Conservation (phyloP, 1,140 invertebrate species). For the Drosophila lacteicornis region DNA sequence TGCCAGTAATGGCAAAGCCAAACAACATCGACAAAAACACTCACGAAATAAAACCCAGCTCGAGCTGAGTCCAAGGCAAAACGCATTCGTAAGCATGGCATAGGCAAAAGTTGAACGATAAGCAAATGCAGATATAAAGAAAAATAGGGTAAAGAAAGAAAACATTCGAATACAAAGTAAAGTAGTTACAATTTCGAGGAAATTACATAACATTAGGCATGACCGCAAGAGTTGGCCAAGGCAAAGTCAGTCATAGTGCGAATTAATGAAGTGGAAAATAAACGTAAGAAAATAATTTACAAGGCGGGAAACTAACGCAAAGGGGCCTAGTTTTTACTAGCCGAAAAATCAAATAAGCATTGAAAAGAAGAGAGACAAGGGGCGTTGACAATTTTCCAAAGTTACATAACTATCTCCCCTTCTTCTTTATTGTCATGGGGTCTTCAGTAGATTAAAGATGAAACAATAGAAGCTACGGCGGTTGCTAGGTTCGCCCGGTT, state of each 20-base stretch:
- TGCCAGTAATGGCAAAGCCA: conserved; percentile 69
- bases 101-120: conserved; percentile 42
- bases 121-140: conserved; percentile 55
- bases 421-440: conserved; percentile 22
- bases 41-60: conserved; percentile 33
- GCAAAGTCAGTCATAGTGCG: conserved; percentile 58
- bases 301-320: conserved; percentile 1
- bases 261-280: conserved; percentile 82
- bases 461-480: not conserved
- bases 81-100: conserved; percentile 50
- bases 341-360: conserved; percentile 72
- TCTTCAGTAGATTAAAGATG: conserved; percentile 4
- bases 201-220: conserved; percentile 72
- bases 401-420: conserved; percentile 52
- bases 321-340: conserved; percentile 19
- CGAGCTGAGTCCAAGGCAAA: conserved; percentile 44
- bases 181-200: conserved; percentile 70
- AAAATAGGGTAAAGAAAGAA: conserved; percentile 38
- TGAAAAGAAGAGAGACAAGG: conserved; percentile 31
- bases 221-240: conserved; percentile 32
- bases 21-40: conserved; percentile 51
- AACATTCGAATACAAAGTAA: conserved; percentile 56
- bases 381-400: conserved; percentile 63
- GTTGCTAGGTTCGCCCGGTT: conserved; percentile 18
- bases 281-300: conserved; percentile 69